phyloP scores from a whole-genome alignment of 1,140 invertebrate species.

The Brachystomella parvula region DNA sequence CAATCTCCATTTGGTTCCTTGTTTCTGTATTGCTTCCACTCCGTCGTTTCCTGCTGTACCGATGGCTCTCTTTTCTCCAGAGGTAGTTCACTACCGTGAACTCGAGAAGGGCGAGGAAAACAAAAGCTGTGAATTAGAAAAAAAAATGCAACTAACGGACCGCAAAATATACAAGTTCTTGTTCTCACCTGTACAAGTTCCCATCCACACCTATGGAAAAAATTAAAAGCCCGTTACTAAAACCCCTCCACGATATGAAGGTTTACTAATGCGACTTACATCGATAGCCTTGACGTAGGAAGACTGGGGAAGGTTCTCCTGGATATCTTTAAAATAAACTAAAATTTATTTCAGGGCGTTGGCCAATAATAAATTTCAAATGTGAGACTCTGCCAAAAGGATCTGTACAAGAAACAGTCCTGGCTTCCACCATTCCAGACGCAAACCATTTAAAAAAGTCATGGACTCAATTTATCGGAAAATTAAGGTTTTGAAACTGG shows the following conservation, averaged over 20 bases:
- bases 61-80: constrained; percentile 26
- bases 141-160: neutral
- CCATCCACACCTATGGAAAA: constrained; percentile 19
- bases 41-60: neutral
- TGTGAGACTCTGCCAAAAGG: too few species aligned
- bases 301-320: constrained; percentile 48
- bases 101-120: constrained; percentile 32
- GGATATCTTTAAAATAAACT: constrained; percentile 42
- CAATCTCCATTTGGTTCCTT: constrained; percentile 8
- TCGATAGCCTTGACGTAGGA: constrained; percentile 50
- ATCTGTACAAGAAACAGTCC: too few species aligned
- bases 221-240: neutral
- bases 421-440: too few species aligned
- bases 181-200: constrained; percentile 27
- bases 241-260: neutral
- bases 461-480: too few species aligned
- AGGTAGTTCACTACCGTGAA: constrained; percentile 36
- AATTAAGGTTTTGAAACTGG: too few species aligned
- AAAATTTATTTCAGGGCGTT: neutral
- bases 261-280: constrained; percentile 28
- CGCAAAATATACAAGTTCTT: neutral
- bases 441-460: too few species aligned
- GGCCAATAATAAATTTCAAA: too few species aligned
- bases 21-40: neutral
- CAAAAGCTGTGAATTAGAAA: constrained; percentile 18